phyloP scores from a whole-genome alignment of 2,888 invertebrate genomes.

The Rotaria socialis region DNA sequence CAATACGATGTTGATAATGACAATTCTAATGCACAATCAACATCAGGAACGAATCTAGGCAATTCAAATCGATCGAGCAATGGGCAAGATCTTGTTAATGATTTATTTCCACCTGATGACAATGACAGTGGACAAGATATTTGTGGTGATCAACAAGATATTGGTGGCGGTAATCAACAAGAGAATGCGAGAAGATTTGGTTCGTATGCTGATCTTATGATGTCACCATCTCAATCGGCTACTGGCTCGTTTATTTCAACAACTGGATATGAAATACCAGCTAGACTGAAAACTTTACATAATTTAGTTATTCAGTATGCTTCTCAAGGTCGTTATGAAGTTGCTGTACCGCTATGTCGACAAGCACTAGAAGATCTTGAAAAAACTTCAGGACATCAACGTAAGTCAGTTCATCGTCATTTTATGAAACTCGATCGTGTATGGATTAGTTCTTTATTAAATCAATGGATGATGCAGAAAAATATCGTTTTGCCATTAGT shows the following conservation, averaged over 20 bases:
- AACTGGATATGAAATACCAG: conserved; percentile 81
- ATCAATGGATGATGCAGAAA: no score
- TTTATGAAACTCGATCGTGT: no score
- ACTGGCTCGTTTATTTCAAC: conserved; percentile 36
- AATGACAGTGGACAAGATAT: conserved; percentile 63
- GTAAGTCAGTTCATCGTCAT: no score
- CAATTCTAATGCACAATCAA: background rate
- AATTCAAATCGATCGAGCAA: conserved; percentile 28
- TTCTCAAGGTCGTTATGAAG: conserved; percentile 74
- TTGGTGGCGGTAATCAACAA: background rate
- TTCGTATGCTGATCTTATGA: conserved; percentile 41
- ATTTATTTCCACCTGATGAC: conserved; percentile 28
- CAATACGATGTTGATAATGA: conserved; percentile 42
- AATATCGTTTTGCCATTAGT: no score
- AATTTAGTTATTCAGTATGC: conserved; percentile 99
- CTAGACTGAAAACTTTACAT: conserved; percentile 89
- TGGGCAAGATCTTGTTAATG: conserved; percentile 35
- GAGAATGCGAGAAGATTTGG: conserved; percentile 39
- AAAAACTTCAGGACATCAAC: conserved; percentile 83
- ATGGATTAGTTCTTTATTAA: no score
- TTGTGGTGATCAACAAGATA: conserved; percentile 9
- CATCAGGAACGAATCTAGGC: background rate
- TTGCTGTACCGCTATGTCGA: conserved; percentile 97
- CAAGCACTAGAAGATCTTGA: conserved; percentile 97
- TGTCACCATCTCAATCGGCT: conserved; percentile 16